Percentiles rank a stretch among this genome's conserved stretches.
These are phyloP conservation scores for Bedellia somnulentella DNA, from an alignment of 2,888 invertebrate species.

Conservation along the genomic window DNA sequence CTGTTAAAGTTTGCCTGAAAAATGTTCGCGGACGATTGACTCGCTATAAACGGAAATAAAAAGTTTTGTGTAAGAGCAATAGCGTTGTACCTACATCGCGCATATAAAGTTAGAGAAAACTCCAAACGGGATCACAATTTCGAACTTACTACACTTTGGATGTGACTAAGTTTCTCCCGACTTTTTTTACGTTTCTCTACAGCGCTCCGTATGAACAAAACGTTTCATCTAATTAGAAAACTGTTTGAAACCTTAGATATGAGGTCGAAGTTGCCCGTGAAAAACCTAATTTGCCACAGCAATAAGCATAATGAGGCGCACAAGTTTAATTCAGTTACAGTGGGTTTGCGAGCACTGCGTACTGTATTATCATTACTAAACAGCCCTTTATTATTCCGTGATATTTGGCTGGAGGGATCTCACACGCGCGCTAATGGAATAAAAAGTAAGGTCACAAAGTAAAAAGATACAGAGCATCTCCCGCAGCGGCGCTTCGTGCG, in stretches of 20 bases:
- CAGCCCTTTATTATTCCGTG: constrained; percentile 58
- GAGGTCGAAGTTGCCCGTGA: no score
- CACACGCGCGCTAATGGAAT: constrained; percentile 58
- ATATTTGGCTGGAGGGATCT: constrained; percentile 56
- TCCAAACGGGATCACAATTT: constrained; percentile 40
- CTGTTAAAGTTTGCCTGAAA: constrained; percentile 62
- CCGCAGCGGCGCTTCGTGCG: constrained; percentile 52
- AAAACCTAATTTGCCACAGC: constrained; percentile 26
- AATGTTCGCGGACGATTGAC: constrained; percentile 61
- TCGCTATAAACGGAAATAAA: constrained; percentile 61
- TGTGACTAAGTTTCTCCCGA: constrained; percentile 37
- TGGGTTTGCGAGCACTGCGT: constrained; percentile 35
- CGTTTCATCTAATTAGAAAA: no score
- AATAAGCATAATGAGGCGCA: constrained; percentile 32
- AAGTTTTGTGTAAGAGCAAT: constrained; percentile 59
- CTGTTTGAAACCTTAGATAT: no score
- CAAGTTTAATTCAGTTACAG: constrained; percentile 48
- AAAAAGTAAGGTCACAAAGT: constrained; percentile 61
- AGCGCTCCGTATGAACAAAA: no score
- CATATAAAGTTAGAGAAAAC: constrained; percentile 45
- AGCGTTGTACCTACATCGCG: constrained; percentile 38
- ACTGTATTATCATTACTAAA: constrained; percentile 56
- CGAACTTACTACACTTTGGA: constrained; percentile 26
- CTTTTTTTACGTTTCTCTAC: no score
- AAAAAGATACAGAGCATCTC: constrained; percentile 56